These are phyloP conservation scores for Teleogryllus occipitalis DNA, from an alignment of 1,140 invertebrate species.

Conservation along the genomic window DNA sequence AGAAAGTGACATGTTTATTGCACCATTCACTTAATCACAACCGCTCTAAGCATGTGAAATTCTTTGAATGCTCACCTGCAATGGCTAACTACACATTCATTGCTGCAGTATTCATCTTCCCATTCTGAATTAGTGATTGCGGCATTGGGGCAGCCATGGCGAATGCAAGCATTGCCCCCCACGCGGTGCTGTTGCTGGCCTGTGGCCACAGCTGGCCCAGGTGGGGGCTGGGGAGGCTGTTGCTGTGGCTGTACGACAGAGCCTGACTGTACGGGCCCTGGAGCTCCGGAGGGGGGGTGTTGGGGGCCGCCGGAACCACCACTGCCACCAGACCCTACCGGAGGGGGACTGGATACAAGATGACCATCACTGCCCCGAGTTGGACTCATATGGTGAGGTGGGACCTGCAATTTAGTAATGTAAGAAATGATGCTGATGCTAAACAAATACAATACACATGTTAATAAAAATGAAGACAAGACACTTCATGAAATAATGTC, in stretches of 20 bases:
- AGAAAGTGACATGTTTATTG: slow-evolving; percentile 1
- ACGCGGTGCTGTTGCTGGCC: neutral
- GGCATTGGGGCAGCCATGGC: slow-evolving; percentile 82
- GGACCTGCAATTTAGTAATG: slow-evolving; percentile 25
- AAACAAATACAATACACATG: slow-evolving; percentile 6
- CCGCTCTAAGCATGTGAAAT: neutral
- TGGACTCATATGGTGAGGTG: slow-evolving; percentile 37
- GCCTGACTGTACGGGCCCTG: slow-evolving; percentile 35
- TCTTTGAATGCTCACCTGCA: slow-evolving; percentile 58
- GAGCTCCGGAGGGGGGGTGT: slow-evolving; percentile 31
- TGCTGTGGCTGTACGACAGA: slow-evolving; percentile 35
- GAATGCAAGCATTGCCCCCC: slow-evolving; percentile 59
- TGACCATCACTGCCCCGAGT: slow-evolving; percentile 29
- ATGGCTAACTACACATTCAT: slow-evolving; percentile 94
- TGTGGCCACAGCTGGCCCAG: slow-evolving; percentile 4
- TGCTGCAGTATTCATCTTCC: slow-evolving; percentile 96
- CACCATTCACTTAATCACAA: neutral
- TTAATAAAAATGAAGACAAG: neutral
- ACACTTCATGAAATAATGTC: neutral
- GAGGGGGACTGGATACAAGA: slow-evolving; percentile 37
- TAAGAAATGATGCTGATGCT: neutral
- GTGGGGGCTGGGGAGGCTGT: slow-evolving; percentile 17
- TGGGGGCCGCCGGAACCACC: slow-evolving; percentile 28
- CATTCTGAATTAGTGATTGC: slow-evolving; percentile 88
- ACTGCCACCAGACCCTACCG: slow-evolving; percentile 26